Conservation (phyloP, 2,113 vertebrate species). For the Ctenomys sociabilis region DNA sequence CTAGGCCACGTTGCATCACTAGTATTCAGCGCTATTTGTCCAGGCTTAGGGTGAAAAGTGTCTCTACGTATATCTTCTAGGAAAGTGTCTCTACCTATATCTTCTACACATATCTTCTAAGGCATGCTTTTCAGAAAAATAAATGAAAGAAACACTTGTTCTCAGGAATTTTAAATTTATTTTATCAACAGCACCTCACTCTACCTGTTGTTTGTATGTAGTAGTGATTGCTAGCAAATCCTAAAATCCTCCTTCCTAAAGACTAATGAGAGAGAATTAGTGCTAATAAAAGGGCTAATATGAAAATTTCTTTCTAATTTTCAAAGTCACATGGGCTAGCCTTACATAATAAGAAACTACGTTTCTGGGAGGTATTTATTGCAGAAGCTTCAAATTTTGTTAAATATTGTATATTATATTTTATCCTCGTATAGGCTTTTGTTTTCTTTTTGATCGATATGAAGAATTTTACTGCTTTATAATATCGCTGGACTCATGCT, state of each 20-base stretch:
- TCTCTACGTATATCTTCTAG: not conserved
- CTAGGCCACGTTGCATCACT: not conserved
- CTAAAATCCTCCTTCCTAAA: not conserved
- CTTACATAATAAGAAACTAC: not conserved
- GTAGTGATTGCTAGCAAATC: not conserved
- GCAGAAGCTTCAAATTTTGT: not conserved
- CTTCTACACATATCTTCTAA: not conserved
- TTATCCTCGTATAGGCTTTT: not conserved
- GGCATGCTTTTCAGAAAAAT: not conserved
- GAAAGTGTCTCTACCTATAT: not conserved
- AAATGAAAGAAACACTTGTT: not conserved
- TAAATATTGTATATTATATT: not conserved
- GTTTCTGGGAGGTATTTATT: not conserved
- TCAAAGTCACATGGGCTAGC: not conserved
- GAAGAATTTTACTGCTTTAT: not conserved
- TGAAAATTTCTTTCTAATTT: not conserved
- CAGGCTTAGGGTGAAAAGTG: slow-evolving; percentile 13
- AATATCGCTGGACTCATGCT: not conserved
- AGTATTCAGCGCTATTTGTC: slow-evolving; percentile 58
- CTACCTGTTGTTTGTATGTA: not conserved
- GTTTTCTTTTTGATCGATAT: not conserved
- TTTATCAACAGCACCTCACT: not conserved
- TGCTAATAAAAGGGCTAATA: not conserved
- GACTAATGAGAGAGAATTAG: not conserved
- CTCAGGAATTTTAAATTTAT: not conserved